These are phyloP conservation scores for Eulemur rubriventer DNA, from an alignment of 2,797 vertebrate species.

Conservation along the genomic window DNA sequence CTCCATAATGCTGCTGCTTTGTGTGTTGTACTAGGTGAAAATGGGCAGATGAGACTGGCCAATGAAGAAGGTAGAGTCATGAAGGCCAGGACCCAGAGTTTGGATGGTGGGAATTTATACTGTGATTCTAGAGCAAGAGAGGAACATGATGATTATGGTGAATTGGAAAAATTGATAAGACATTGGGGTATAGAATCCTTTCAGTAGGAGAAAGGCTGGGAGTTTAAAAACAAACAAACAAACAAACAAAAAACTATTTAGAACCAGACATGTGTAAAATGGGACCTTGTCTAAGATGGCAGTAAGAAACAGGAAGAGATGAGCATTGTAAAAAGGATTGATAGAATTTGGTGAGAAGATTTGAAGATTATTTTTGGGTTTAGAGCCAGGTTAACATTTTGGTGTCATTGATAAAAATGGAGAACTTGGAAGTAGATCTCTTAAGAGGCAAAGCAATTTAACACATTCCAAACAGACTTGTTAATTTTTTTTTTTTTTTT, in stretches of 20 bases:
- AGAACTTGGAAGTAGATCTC: slow-evolving; percentile 9
- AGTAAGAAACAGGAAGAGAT: neutral
- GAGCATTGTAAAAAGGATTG: slow-evolving; percentile 10
- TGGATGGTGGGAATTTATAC: neutral
- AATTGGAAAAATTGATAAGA: slow-evolving; percentile 1
- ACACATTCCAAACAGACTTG: neutral
- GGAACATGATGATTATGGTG: neutral
- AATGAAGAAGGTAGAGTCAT: neutral
- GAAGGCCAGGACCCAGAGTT: neutral
- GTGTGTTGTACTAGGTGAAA: neutral
- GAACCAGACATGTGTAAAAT: neutral
- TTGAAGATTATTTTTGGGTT: slow-evolving; percentile 1
- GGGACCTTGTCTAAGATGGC: neutral
- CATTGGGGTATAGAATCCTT: neutral
- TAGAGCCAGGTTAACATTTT: slow-evolving; percentile 42
- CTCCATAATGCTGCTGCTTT: neutral
- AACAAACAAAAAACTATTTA: neutral
- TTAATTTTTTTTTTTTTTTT: slow-evolving; percentile 22
- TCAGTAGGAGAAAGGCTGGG: neutral
- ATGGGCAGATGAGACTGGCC: neutral
- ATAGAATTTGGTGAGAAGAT: slow-evolving; percentile 44
- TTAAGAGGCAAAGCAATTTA: neutral
- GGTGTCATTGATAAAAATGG: slow-evolving; percentile 41
- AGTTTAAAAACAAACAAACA: neutral
- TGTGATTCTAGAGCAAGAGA: neutral